Evolutionary conservation across 2,797 vertebrate genomes (phyloP).

Genomic region (Huso huso): DNA sequence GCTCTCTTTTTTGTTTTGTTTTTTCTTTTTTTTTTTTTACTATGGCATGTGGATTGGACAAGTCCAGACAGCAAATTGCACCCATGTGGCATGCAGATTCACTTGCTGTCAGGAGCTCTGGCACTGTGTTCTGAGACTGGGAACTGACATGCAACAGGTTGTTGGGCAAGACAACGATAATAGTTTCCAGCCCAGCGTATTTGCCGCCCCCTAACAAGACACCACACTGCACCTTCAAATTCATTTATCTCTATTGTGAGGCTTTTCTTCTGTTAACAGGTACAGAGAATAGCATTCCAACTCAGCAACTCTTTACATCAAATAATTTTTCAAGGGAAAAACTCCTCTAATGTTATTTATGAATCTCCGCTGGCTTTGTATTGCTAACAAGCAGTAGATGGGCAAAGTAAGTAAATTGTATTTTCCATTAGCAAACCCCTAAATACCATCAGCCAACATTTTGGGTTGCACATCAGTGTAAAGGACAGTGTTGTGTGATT

Average conservation of each 20-base stretch:
- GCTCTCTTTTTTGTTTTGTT: background rate
- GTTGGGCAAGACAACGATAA: background rate
- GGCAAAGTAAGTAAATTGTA: no score
- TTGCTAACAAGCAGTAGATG: no score
- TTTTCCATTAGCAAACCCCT: no score
- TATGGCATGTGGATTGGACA: background rate
- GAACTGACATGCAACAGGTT: background rate
- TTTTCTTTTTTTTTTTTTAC: background rate
- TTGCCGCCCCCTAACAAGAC: background rate
- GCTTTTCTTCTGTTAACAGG: background rate
- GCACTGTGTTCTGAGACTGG: background rate
- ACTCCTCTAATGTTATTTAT: no score
- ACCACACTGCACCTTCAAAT: background rate
- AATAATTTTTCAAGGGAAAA: no score
- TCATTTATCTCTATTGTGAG: background rate
- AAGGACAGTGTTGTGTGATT: no score
- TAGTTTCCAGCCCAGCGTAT: background rate
- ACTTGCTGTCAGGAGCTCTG: background rate
- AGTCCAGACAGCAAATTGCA: conserved; percentile 10
- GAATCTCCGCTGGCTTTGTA: no score
- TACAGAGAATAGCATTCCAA: background rate
- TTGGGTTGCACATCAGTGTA: no score
- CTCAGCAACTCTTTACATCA: no score
- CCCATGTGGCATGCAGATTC: conserved; percentile 5
- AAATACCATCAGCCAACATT: no score